phyloP scores from a whole-genome alignment of 2,113 vertebrate genomes.

The Colius striatus region DNA sequence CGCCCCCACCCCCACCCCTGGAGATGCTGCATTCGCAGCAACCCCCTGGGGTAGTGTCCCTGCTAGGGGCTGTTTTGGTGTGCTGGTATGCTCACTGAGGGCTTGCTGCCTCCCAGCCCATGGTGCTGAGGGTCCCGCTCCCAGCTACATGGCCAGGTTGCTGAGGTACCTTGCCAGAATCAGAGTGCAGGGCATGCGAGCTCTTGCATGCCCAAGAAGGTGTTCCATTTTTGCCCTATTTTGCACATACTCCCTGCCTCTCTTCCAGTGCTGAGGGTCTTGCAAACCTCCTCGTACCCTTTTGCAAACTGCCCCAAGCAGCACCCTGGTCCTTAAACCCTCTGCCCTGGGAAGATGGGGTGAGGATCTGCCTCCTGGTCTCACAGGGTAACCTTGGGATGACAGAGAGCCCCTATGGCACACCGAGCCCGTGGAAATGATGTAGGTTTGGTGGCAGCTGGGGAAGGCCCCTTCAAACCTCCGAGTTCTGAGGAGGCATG shows the following conservation, averaged over 20 bases:
- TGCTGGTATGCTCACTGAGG: neutral
- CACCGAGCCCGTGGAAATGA: fast-evolving
- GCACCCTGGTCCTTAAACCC: neutral
- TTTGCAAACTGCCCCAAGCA: fast-evolving
- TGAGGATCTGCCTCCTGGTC: neutral
- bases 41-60: no score
- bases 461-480: neutral
- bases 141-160: neutral
- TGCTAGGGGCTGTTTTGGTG: neutral
- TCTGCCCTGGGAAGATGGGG: no score
- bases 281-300: neutral
- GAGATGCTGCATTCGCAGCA: neutral
- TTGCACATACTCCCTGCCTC: neutral
- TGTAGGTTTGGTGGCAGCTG: neutral
- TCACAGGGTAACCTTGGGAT: fast-evolving
- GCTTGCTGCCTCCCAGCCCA: neutral
- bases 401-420: neutral
- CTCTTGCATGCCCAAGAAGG: no score
- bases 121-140: fast-evolving
- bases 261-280: fast-evolving
- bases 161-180: fast-evolving
- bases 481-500: fast-evolving
- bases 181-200: fast-evolving
- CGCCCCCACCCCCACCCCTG: fast-evolving
- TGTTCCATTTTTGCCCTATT: fast-evolving